phyloP scores from a whole-genome alignment of 2,888 invertebrate genomes.

The Drosophila histrio region DNA sequence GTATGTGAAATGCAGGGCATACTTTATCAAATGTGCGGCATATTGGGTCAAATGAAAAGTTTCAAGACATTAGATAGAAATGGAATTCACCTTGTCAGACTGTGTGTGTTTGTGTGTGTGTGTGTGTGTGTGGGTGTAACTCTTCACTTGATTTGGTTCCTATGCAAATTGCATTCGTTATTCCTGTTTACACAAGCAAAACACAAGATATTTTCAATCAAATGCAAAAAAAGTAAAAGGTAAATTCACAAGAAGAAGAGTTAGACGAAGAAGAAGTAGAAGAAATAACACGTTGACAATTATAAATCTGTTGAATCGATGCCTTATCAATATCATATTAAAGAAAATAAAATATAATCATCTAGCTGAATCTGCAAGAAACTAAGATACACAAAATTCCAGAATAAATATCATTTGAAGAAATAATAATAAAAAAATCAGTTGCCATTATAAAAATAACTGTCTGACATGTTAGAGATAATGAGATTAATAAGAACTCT shows the following conservation, averaged over 20 bases:
- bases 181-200: slow-evolving; percentile 3
- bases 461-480: too few relatives aligned
- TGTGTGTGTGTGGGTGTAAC: background rate
- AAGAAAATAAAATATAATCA: background rate
- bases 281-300: background rate
- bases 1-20: slow-evolving; percentile 40
- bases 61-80: slow-evolving; percentile 43
- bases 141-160: slow-evolving; percentile 3
- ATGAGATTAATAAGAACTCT: too few relatives aligned
- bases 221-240: background rate
- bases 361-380: background rate
- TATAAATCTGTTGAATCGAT: background rate
- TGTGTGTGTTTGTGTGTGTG: background rate
- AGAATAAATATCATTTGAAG: too few relatives aligned
- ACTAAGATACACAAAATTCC: too few relatives aligned
- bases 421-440: too few relatives aligned
- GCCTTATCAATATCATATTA: background rate
- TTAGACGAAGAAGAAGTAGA: background rate
- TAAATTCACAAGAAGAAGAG: background rate
- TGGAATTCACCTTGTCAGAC: slow-evolving; percentile 2
- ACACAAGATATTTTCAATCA: slow-evolving; percentile 14
- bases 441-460: too few relatives aligned
- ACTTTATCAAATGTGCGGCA: slow-evolving; percentile 60
- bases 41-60: slow-evolving; percentile 59
- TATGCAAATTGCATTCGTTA: slow-evolving; percentile 38